Percentiles rank a stretch among this genome's conserved stretches.
These are phyloP conservation scores for Athalia rosae DNA, from an alignment of 2,888 invertebrate species.

Conservation along the genomic window DNA sequence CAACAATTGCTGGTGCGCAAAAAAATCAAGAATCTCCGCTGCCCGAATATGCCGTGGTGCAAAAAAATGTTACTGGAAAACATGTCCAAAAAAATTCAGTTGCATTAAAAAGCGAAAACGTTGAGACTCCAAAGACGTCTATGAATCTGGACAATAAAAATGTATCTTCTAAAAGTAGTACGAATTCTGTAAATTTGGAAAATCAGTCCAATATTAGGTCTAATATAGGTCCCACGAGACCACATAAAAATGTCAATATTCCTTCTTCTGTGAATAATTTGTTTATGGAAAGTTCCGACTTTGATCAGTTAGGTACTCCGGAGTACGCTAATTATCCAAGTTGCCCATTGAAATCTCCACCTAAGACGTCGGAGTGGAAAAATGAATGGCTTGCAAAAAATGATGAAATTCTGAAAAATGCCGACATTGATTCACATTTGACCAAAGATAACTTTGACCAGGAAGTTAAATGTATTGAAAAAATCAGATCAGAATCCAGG, in stretches of 20 bases:
- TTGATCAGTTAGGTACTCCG: slow-evolving; percentile 59
- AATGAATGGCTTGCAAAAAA: slow-evolving; percentile 70
- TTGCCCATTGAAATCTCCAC: slow-evolving; percentile 62
- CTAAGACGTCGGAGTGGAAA: slow-evolving; percentile 69
- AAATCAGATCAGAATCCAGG: slow-evolving; percentile 61
- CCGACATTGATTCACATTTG: slow-evolving; percentile 56
- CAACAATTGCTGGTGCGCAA: slow-evolving; percentile 24
- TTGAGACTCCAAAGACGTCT: slow-evolving; percentile 32
- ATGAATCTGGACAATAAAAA: slow-evolving; percentile 23
- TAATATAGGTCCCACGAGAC: slow-evolving; percentile 1
- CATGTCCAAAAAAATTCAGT: slow-evolving; percentile 42
- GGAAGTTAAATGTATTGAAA: slow-evolving; percentile 55
- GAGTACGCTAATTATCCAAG: slow-evolving; percentile 60
- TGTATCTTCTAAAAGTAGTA: slow-evolving; percentile 2
- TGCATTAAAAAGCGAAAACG: slow-evolving; percentile 14
- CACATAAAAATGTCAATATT: background rate
- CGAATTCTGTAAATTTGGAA: slow-evolving; percentile 14
- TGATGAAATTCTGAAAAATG: slow-evolving; percentile 66
- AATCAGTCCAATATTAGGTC: slow-evolving; percentile 27
- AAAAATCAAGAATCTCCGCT: slow-evolving; percentile 50
- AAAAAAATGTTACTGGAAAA: slow-evolving; percentile 60
- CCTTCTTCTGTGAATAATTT: background rate
- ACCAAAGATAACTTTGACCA: slow-evolving; percentile 55
- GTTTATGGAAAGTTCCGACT: slow-evolving; percentile 49
- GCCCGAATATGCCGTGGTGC: slow-evolving; percentile 70